A percentile compares a stretch with the other conserved stretches of the same genome.
Conservation (phyloP, 2,888 invertebrate genomes). For the Metellina segmentata region DNA sequence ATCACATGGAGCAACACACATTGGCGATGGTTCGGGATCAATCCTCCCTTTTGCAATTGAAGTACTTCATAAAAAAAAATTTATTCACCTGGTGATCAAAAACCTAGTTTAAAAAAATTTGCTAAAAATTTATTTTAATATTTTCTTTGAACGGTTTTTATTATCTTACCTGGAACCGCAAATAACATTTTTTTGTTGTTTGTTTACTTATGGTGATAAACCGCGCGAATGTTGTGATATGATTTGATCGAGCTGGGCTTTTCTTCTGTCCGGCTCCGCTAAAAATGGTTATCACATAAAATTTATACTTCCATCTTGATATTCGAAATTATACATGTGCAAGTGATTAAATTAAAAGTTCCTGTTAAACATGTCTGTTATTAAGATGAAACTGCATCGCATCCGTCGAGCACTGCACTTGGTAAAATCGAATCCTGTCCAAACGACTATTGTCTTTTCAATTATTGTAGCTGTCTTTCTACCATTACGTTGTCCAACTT, state of each 20-base stretch:
- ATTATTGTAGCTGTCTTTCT: conserved; percentile 41
- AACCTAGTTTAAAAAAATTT: too few relatives aligned
- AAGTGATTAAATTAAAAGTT: not conserved
- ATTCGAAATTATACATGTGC: not conserved
- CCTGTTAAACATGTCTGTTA: conserved; percentile 4
- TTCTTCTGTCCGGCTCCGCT: not conserved
- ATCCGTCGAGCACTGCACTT: conserved; percentile 31
- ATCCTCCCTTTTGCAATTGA: too few relatives aligned
- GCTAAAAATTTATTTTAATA: too few relatives aligned
- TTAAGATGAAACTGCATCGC: conserved; percentile 17
- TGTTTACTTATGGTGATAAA: not conserved
- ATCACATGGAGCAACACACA: too few relatives aligned
- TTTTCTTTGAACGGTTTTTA: not conserved
- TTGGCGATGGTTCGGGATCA: too few relatives aligned
- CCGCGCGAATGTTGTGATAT: not conserved
- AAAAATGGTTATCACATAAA: not conserved
- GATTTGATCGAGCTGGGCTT: not conserved
- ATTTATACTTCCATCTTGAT: not conserved
- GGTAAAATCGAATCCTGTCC: conserved; percentile 39
- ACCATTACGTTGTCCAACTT: conserved; percentile 60
- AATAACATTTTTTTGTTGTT: not conserved
- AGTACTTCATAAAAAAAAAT: too few relatives aligned
- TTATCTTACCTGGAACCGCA: not conserved
- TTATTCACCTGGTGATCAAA: too few relatives aligned
- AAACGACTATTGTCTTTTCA: conserved; percentile 30